Percentiles rank a stretch among this genome's conserved stretches.
Evolutionary conservation across 2,888 invertebrate genomes (phyloP).

Genomic region (Busseola fusca): DNA sequence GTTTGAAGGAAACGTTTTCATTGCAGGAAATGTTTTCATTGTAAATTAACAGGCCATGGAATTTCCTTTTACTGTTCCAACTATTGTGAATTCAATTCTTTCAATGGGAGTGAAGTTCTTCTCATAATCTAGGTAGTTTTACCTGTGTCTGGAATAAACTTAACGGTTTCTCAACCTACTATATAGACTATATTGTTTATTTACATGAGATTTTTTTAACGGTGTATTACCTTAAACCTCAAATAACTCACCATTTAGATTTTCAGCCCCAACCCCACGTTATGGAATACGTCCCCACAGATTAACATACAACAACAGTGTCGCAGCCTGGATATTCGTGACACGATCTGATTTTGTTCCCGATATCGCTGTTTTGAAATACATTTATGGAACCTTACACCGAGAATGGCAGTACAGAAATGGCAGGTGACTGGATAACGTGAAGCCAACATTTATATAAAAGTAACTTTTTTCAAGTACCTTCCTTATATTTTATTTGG

Average conservation of each 20-base stretch:
- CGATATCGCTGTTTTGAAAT: constrained; percentile 52
- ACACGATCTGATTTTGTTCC: constrained; percentile 59
- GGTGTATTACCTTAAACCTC: background rate
- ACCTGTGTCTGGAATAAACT: background rate
- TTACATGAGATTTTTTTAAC: background rate
- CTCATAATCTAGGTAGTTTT: background rate
- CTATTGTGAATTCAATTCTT: constrained; percentile 10
- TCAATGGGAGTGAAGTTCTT: background rate
- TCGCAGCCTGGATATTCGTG: constrained; percentile 47
- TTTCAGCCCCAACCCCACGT: constrained; percentile 1
- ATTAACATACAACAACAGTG: constrained; percentile 60
- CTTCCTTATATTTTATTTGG: no score
- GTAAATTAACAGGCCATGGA: constrained; percentile 21
- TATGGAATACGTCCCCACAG: constrained; percentile 54
- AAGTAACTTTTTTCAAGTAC: background rate
- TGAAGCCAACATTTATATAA: background rate
- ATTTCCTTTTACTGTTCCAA: constrained; percentile 11
- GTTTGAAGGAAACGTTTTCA: constrained; percentile 14
- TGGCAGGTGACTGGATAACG: constrained; percentile 16
- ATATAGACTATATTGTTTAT: background rate
- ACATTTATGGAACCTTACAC: constrained; percentile 27
- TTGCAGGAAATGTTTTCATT: constrained; percentile 18
- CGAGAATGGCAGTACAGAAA: background rate
- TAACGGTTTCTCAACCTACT: background rate
- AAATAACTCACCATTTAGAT: constrained; percentile 9